Evolutionary conservation across 2,113 vertebrate genomes (phyloP).

Genomic region (Anoplopoma fimbria): DNA sequence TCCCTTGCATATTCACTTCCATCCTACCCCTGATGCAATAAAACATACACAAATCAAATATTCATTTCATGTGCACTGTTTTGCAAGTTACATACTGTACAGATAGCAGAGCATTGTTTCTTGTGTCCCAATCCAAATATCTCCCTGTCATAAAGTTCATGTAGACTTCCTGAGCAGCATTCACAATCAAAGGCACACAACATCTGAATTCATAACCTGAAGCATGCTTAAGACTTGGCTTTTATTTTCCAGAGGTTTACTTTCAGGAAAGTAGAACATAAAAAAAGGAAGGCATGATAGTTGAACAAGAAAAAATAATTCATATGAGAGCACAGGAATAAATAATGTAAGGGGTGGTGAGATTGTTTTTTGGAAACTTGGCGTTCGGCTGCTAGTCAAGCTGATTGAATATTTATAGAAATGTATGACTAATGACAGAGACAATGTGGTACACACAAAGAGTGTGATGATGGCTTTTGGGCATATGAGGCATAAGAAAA

Average conservation of each 20-base stretch:
- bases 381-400: conserved; percentile 65
- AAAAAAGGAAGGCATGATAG: conserved; percentile 51
- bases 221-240: conserved; percentile 31
- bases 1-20: background rate
- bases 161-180: conserved; percentile 25
- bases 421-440: conserved; percentile 77
- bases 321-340: conserved; percentile 68
- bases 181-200: conserved; percentile 18
- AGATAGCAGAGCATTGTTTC: conserved; percentile 3
- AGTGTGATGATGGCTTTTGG: conserved; percentile 75
- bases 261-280: conserved; percentile 40
- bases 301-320: conserved; percentile 72
- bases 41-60: background rate
- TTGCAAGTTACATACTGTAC: conserved; percentile 30
- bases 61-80: background rate
- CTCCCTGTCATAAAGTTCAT: conserved; percentile 9
- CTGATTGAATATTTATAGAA: conserved; percentile 83
- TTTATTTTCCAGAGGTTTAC: conserved; percentile 57
- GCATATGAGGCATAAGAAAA: conserved; percentile 65
- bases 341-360: conserved; percentile 74
- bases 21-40: background rate
- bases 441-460: conserved; percentile 64
- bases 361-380: conserved; percentile 74
- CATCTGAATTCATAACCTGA: conserved; percentile 33
- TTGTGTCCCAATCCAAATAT: conserved; percentile 33